These are phyloP conservation scores for Sebastes kiyomatsui DNA, from an alignment of 2,797 vertebrate species.

Conservation along the genomic window DNA sequence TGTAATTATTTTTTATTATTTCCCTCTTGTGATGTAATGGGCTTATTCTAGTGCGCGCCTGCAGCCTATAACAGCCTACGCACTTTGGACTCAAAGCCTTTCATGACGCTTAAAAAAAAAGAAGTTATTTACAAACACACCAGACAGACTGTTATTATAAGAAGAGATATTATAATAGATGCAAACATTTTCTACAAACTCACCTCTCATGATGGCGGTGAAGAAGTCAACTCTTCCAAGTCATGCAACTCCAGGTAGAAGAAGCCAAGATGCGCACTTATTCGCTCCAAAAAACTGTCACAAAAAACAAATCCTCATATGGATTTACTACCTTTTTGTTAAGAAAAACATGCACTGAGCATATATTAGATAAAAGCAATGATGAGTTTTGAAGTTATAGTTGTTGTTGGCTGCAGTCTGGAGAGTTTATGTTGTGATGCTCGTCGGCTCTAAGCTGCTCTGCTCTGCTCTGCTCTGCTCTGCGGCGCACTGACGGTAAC, in stretches of 20 bases:
- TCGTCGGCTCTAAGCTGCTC: slow-evolving; percentile 9
- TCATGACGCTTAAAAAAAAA: slow-evolving; percentile 2
- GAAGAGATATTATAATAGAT: background rate
- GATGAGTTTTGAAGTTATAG: background rate
- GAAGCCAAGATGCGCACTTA: slow-evolving; percentile 31
- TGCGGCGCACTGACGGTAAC: slow-evolving; percentile 61
- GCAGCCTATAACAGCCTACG: slow-evolving; percentile 29
- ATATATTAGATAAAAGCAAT: background rate
- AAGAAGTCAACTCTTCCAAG: slow-evolving; percentile 54
- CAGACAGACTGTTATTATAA: background rate
- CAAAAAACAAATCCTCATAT: slow-evolving; percentile 71
- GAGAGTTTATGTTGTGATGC: background rate
- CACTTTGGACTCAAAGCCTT: slow-evolving; percentile 51
- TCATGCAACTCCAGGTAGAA: slow-evolving; percentile 73
- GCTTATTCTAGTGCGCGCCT: background rate
- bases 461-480: slow-evolving; percentile 31
- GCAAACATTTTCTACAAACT: slow-evolving; percentile 38
- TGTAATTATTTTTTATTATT: background rate
- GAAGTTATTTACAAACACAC: background rate
- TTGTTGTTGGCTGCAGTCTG: background rate
- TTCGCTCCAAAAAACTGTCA: slow-evolving; percentile 68
- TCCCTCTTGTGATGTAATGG: background rate
- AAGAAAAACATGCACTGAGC: background rate
- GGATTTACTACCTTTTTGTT: slow-evolving; percentile 24
- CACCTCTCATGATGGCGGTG: slow-evolving; percentile 83